phyloP scores from a whole-genome alignment of 2,113 vertebrate species.

The Platysternon megacephalum region DNA sequence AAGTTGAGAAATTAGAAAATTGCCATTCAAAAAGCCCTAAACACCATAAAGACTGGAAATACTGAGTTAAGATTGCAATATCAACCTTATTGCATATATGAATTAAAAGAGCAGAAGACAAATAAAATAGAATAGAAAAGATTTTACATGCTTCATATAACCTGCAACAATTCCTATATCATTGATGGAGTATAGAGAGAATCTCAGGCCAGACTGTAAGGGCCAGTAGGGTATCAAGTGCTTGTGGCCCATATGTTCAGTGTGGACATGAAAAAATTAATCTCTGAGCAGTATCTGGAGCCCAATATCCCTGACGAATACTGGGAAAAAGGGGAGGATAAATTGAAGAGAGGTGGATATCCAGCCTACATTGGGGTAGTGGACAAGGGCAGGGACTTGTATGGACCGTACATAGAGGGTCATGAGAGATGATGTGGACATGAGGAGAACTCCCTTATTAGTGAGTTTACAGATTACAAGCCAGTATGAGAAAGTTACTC shows the following conservation, averaged over 20 bases:
- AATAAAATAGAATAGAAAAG: neutral
- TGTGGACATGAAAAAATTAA: neutral
- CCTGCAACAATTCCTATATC: neutral
- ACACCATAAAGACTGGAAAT: neutral
- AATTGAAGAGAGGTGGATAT: neutral
- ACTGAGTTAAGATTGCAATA: constrained; percentile 3
- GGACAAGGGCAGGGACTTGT: neutral
- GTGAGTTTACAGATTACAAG: neutral
- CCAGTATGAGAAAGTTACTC: neutral
- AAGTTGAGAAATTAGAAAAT: neutral
- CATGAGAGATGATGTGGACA: neutral
- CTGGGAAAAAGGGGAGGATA: neutral
- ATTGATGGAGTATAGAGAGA: neutral
- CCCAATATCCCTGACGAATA: neutral
- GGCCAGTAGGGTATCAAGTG: accelerated
- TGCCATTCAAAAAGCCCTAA: constrained; percentile 31
- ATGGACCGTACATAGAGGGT: neutral
- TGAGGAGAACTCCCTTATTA: neutral
- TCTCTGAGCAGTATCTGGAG: neutral
- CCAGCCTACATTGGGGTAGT: neutral
- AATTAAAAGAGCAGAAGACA: neutral
- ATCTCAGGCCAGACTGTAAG: neutral
- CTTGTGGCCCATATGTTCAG: neutral
- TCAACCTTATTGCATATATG: accelerated
- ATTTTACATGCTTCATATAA: neutral